Evolutionary conservation across 1,140 invertebrate species (phyloP), one percentile per base, ranked within the genome.

Genomic region (Drosophila kikkawai): DNA sequence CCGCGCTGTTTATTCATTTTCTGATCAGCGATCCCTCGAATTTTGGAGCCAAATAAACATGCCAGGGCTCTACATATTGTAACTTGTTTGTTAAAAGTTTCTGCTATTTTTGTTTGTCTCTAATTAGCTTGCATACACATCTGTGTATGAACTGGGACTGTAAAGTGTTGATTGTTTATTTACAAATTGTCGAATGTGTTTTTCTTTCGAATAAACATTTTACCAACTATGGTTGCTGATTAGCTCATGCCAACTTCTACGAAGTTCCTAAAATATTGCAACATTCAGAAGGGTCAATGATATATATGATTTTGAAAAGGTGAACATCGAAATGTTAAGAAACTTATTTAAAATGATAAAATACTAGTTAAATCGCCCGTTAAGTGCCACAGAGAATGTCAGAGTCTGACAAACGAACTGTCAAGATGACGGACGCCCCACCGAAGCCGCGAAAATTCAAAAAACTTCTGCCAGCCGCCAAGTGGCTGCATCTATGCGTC

Each of bases 321-420:
- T 50, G 8, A 17, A 50, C 26, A 60, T 19, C 6, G 47, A 68
- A 64, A 58, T 70, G 51, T 45, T n/a, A 53, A 22, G 15, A 19
- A 29, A 66, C 12, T 55, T 73, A 64, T 34, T 77, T 50, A 78
- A 70, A 68, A 69, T 66, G 67, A 81, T 67, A 53, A 75, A 64
- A 48, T 50, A 64, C 61, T 85, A 75, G 74, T 71, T 70, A 48
- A 63, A 61, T 61, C 45, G 50, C 22, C 15, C 22, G 17, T 19
- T 5, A 13, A 61, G 37, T 58, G 59, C 47, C 66, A 70, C 41
- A 42, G 53, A 75, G 71, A 82, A 86, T 83, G 82, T 70, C 87
- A 75, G 75, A 67, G 64, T 56, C 74, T 87, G 87, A 87, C 87
- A 87, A 77, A 73, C 87, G 87, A 91, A 91, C 83, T 91, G 83